Conservation (phyloP, 2,888 invertebrate species). For the Oscheius sp. region DNA sequence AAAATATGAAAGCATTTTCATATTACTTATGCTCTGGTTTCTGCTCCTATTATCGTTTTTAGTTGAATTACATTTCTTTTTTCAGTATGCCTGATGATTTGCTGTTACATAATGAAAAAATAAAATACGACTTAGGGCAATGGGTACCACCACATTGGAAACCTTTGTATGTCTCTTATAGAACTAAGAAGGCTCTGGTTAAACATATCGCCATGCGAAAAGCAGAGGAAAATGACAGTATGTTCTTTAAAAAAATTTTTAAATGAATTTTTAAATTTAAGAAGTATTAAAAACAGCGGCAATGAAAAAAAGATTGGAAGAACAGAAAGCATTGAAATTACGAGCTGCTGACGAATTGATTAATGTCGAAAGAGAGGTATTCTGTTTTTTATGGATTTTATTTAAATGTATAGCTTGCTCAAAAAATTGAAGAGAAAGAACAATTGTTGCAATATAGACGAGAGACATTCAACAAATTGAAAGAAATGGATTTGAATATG, state of each 20-base stretch:
- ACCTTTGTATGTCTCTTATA: background rate
- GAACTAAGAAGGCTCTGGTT: background rate
- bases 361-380: conserved; percentile 7
- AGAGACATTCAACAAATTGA: background rate
- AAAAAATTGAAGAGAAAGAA: background rate
- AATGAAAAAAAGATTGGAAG: conserved; percentile 9
- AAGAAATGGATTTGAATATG: background rate
- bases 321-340: background rate
- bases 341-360: conserved; percentile 3
- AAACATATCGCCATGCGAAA: conserved; percentile 7
- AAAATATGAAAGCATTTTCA: too few relatives aligned
- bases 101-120: conserved; percentile 20
- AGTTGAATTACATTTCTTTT: too few relatives aligned
- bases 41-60: too few relatives aligned
- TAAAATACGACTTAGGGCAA: conserved; percentile 6
- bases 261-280: background rate
- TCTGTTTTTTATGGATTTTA: background rate
- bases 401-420: background rate
- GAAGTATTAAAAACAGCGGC: conserved; percentile 8
- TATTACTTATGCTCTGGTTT: too few relatives aligned
- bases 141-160: conserved; percentile 22
- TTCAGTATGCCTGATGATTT: background rate
- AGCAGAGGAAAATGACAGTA: conserved; percentile 9
- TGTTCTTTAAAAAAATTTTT: background rate
- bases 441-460: background rate